Base-by-base conservation (phyloP, 2,797 vertebrate genomes). In the Eptatretus atami region DNA sequence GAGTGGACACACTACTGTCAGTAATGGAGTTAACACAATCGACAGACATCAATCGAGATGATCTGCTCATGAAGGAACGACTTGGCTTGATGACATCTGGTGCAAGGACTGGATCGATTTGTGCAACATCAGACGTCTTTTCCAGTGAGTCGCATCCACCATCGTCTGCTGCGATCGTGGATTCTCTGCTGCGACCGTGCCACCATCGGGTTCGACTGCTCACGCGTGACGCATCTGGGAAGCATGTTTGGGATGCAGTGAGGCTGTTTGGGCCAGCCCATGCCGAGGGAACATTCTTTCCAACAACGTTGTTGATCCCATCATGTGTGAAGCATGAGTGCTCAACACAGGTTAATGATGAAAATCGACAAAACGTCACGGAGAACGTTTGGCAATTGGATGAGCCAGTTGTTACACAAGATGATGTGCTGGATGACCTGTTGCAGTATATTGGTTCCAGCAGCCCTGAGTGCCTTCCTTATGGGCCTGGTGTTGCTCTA, bases 191-290 rank as follows among this genome's bases (percentile, higher is more conserved):
- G 31, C 31, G 31, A 44, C 31, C 31, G 31, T 44, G 31, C 31
- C 4, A 44, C 31, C 31, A 44, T 44, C 80, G 86, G 6, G 83
- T 99, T 19, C 79, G 92, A 3, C 76, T 94, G 55, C 95, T 96
- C 12, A 80, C 95, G 65, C 74, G 92, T 53, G 92, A 99, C 70
- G 88, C 96, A 73, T 99, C 92, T 6, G 92, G 92, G 69, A 99
- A 96, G 68, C 93, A 96, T 72, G 90, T 88, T 1, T 96, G 92
- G 92, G 87, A 99, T 31, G 81, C 83, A 52, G 74, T 72, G 1
- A 73, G 93, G 64, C 75, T 94, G n/a, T 86, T 88, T 52, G 81
- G 80, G 53, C 80, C 78, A 19, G 65, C 77, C 65, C 74, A 79
- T 53, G 76, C 71, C 66, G 66, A 65, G 64, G 53, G 69, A 24